Percentiles rank a stretch among this genome's conserved stretches.
Conservation (phyloP, 1,140 invertebrate genomes). For the Lamellibrachia luymesi region DNA sequence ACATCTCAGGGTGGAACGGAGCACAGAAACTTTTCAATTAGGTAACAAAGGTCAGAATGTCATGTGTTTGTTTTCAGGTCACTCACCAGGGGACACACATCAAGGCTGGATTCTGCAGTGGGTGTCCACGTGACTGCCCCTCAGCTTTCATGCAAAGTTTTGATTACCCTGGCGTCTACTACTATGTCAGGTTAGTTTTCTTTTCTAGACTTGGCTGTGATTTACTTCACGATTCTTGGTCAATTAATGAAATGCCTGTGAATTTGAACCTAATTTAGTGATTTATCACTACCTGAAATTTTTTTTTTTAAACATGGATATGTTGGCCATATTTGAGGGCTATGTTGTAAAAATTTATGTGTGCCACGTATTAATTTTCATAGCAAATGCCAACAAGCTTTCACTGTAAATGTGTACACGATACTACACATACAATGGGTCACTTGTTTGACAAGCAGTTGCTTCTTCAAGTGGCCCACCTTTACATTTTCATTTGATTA, state of each 20-base stretch:
- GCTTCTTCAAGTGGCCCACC: too few species aligned
- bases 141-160: conserved; percentile 55
- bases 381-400: too few species aligned
- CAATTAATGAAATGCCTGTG: background rate
- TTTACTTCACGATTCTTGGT: background rate
- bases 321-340: too few species aligned
- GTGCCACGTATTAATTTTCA: too few species aligned
- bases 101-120: conserved; percentile 52
- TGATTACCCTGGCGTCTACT: conserved; percentile 49
- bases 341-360: too few species aligned
- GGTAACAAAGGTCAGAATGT: background rate
- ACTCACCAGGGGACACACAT: conserved; percentile 50
- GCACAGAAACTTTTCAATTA: background rate
- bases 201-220: background rate
- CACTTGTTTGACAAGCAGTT: too few species aligned
- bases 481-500: too few species aligned
- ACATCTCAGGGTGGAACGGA: background rate
- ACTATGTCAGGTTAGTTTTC: conserved; percentile 39
- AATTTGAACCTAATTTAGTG: background rate
- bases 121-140: conserved; percentile 48
- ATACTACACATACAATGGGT: too few species aligned
- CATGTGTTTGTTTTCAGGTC: conserved; percentile 39
- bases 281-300: too few species aligned
- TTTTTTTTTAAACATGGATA: too few species aligned
- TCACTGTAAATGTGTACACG: too few species aligned